These are phyloP conservation scores for Bombus impatiens DNA, from an alignment of 1,140 invertebrate species.

Conservation along the genomic window DNA sequence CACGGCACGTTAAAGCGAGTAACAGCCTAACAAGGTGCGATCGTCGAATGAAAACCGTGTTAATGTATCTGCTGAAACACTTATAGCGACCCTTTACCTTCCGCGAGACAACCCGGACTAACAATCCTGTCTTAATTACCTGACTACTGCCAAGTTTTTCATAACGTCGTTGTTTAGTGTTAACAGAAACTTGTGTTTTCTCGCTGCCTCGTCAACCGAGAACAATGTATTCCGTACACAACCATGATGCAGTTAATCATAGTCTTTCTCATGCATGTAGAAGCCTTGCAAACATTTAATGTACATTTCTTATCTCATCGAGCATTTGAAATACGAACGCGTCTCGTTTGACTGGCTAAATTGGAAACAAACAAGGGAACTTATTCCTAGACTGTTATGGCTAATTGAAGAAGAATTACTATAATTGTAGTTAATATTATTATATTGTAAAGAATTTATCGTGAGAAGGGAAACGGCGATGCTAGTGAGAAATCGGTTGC, in stretches of 20 bases:
- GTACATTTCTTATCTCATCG: background rate
- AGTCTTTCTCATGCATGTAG: background rate
- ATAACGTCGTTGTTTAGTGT: background rate
- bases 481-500: background rate
- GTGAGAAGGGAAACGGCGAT: background rate
- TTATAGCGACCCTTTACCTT: background rate
- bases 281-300: background rate
- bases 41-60: constrained; percentile 19
- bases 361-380: background rate
- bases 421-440: background rate
- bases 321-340: background rate
- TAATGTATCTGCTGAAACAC: background rate
- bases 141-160: background rate
- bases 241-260: background rate
- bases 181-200: background rate
- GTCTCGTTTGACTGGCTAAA: background rate
- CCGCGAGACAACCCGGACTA: background rate
- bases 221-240: background rate
- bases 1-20: constrained; percentile 37
- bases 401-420: background rate
- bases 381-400: background rate
- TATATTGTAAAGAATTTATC: background rate
- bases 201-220: background rate
- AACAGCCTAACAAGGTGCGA: constrained; percentile 18
- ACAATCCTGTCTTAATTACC: background rate